Evolutionary conservation across 2,888 invertebrate species (phyloP).

Genomic region (Acleris literana): DNA sequence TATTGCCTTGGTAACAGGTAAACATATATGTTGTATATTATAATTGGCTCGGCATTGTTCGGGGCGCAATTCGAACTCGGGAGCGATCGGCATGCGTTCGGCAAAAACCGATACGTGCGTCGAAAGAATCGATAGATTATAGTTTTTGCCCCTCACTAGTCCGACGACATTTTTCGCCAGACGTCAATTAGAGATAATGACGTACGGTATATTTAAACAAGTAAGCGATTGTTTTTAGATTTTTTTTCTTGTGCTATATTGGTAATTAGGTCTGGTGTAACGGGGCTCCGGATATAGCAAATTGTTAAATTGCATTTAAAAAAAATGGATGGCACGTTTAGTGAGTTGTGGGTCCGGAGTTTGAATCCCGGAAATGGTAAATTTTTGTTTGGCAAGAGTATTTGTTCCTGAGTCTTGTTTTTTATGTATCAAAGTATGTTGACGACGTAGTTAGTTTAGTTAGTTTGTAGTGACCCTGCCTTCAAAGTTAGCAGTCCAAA

Average conservation of each 20-base stretch:
- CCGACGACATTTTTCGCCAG: conserved; percentile 69
- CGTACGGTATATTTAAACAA: conserved; percentile 65
- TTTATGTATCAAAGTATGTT: no score
- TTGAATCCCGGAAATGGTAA: no score
- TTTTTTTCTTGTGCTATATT: conserved; percentile 32
- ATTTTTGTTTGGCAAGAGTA: no score
- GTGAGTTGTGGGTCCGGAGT: no score
- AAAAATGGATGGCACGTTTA: no score
- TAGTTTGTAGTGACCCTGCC: no score
- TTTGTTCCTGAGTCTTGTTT: no score
- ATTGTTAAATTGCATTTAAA: no score
- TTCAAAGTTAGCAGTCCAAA: no score
- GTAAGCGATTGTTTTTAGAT: conserved; percentile 55
- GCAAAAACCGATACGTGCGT: conserved; percentile 72
- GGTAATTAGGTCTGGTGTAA: not conserved
- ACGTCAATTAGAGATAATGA: conserved; percentile 81
- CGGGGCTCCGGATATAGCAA: no score
- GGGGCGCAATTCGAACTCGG: conserved; percentile 57
- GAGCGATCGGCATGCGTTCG: conserved; percentile 68
- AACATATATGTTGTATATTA: conserved; percentile 67
- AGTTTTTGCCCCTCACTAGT: conserved; percentile 73
- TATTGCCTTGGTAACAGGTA: conserved; percentile 40
- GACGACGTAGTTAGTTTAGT: no score
- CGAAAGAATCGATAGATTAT: conserved; percentile 77
- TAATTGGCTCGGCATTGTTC: conserved; percentile 65